Conservation (phyloP, 2,888 invertebrate genomes). For the Trilocha varians region DNA sequence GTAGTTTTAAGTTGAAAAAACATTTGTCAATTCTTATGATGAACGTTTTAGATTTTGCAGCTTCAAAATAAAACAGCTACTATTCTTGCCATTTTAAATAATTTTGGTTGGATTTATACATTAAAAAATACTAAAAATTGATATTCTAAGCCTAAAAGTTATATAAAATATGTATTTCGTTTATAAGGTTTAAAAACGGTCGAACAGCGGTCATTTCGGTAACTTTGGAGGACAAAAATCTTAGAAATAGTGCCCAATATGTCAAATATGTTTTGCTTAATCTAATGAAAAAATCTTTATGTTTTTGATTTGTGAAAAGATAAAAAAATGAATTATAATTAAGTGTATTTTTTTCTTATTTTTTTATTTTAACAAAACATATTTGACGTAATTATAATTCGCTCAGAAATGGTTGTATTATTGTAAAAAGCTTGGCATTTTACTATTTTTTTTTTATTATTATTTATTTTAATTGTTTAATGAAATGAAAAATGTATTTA, state of each 20-base stretch:
- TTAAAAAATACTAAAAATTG: background rate
- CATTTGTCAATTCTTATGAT: no score
- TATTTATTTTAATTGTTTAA: background rate
- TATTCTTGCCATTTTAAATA: background rate
- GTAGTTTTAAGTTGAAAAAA: no score
- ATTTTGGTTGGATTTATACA: background rate
- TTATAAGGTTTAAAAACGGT: background rate
- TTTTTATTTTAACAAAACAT: background rate
- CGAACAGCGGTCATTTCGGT: background rate
- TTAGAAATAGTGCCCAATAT: background rate
- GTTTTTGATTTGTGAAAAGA: background rate
- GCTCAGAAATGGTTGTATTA: background rate
- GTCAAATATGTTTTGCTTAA: background rate
- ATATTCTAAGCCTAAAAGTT: background rate
- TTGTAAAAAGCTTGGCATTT: background rate
- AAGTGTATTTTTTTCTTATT: background rate
- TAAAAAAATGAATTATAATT: background rate
- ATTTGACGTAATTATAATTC: background rate
- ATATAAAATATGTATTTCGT: background rate
- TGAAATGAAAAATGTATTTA: background rate
- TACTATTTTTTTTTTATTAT: background rate
- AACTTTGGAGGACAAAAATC: background rate
- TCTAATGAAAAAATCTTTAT: background rate
- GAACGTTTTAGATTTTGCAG: no score
- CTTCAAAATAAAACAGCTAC: no score